These are phyloP conservation scores for Pocillopora verrucosa DNA, from an alignment of 64 coral and sea anemone genomes.

Conservation along the genomic window DNA sequence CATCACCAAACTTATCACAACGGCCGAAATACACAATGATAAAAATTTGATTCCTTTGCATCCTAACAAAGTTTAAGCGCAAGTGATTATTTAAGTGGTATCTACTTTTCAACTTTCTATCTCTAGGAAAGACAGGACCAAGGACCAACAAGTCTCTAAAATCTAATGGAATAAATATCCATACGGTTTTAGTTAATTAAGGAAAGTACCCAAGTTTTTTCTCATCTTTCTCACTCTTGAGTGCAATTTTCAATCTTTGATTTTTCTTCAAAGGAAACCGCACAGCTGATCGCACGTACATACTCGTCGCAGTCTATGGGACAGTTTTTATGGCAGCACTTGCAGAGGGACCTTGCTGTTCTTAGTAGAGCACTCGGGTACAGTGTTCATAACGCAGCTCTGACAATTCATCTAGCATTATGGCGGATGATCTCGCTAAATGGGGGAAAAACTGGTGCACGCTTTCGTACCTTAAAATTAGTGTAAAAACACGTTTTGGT, in stretches of 20 bases:
- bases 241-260: background rate
- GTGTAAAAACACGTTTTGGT: too few relatives aligned
- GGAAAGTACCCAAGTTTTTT: background rate
- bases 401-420: slow-evolving; percentile 47
- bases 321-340: slow-evolving; percentile 44
- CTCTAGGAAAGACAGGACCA: slow-evolving; percentile 28
- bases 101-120: too few relatives aligned
- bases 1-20: too few relatives aligned
- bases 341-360: slow-evolving; percentile 19
- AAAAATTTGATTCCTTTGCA: too few relatives aligned
- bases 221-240: background rate
- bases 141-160: slow-evolving; percentile 4
- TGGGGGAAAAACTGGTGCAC: slow-evolving; percentile 20
- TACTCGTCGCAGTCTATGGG: background rate
- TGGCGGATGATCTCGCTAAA: slow-evolving; percentile 5
- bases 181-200: background rate
- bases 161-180: too few relatives aligned
- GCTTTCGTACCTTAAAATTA: background rate
- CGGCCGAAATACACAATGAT: too few relatives aligned
- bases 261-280: background rate
- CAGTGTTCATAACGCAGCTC: slow-evolving; percentile 54
- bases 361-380: slow-evolving; percentile 24
- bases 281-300: background rate
- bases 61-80: too few relatives aligned
- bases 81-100: too few relatives aligned